These are phyloP conservation scores for Centroberyx gerrardi DNA, from an alignment of 2,797 vertebrate genomes.

Conservation along the genomic window DNA sequence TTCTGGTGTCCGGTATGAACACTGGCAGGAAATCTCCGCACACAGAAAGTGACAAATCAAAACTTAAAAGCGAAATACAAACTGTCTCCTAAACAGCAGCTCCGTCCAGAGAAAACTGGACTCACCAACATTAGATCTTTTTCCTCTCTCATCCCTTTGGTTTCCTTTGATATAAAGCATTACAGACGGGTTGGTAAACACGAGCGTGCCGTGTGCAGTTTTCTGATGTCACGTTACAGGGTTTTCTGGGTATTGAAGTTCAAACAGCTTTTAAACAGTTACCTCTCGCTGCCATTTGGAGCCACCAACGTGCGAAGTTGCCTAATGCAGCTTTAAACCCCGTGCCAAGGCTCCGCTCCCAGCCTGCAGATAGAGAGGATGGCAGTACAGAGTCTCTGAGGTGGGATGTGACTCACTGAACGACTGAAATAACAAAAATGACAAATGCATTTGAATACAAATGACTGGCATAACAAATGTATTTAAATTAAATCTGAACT, in stretches of 20 bases:
- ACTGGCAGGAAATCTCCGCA: too few relatives aligned
- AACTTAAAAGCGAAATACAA: too few relatives aligned
- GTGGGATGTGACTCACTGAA: constrained; percentile 1
- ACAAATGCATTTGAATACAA: constrained; percentile 5
- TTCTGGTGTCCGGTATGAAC: too few relatives aligned
- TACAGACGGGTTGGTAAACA: constrained; percentile 7
- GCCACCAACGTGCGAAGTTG: background rate
- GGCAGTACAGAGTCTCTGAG: background rate
- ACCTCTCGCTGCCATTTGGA: constrained; percentile 1
- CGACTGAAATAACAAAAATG: background rate
- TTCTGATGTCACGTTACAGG: background rate
- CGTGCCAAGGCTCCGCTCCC: constrained; percentile 3
- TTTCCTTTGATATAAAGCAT: constrained; percentile 3
- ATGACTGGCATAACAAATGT: background rate
- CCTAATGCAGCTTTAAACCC: background rate
- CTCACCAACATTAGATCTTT: background rate
- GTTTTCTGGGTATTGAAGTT: too few relatives aligned
- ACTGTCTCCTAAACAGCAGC: background rate
- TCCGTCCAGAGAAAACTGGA: background rate
- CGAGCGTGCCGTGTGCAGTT: background rate
- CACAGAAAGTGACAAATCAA: too few relatives aligned
- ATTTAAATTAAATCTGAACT: constrained; percentile 31
- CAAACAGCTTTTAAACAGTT: background rate
- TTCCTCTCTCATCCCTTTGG: background rate
- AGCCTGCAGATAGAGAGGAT: background rate